Evolutionary conservation across 2,113 vertebrate genomes (phyloP).

Genomic region (Thermophis baileyi): DNA sequence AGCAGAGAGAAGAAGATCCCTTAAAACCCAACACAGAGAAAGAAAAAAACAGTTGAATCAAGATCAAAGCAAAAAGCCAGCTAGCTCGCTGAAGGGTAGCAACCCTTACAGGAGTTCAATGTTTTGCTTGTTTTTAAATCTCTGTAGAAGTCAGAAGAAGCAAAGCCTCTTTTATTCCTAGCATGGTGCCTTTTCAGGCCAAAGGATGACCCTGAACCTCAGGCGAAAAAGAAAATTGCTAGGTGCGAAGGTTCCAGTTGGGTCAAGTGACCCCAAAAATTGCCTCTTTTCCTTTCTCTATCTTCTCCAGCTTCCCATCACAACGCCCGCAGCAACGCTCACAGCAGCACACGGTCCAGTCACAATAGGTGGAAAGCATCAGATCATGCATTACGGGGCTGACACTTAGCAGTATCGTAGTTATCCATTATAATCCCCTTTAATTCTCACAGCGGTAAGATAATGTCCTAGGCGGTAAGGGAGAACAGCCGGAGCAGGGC

Average conservation of each 20-base stretch:
- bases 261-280: background rate
- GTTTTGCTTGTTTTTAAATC: background rate
- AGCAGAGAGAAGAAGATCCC: background rate
- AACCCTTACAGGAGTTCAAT: background rate
- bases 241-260: background rate
- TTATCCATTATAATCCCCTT: conserved; percentile 29
- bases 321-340: background rate
- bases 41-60: background rate
- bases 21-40: background rate
- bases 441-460: conserved; percentile 15
- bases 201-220: background rate
- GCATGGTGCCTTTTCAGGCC: conserved; percentile 11
- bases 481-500: background rate
- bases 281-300: background rate
- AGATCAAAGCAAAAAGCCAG: background rate
- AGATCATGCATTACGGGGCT: conserved; percentile 4
- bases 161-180: background rate
- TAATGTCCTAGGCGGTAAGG: conserved; percentile 16
- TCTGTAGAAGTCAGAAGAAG: background rate
- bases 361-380: conserved; percentile 2
- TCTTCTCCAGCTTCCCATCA: background rate
- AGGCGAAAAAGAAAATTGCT: conserved; percentile 13
- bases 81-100: background rate
- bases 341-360: background rate
- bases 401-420: conserved; percentile 1